Percentiles rank a stretch among this genome's conserved stretches.
Conservation (phyloP, 2,888 invertebrate genomes). For the Tyria jacobaeae region DNA sequence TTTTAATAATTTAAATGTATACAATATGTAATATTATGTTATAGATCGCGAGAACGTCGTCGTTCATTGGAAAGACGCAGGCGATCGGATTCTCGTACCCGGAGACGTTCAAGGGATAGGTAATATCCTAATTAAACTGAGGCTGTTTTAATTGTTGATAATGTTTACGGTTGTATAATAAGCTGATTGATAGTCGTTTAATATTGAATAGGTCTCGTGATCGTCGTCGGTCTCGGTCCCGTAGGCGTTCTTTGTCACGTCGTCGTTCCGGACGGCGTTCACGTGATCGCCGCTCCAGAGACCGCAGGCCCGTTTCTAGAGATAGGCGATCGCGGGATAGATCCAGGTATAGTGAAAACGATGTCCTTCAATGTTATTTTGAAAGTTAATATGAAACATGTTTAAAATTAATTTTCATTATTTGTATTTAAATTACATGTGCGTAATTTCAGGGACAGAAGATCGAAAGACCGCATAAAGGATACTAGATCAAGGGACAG, state of each 20-base stretch:
- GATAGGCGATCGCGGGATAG: slow-evolving; percentile 74
- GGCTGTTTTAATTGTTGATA: background rate
- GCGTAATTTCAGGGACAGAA: slow-evolving; percentile 70
- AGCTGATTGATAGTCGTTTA: slow-evolving; percentile 8
- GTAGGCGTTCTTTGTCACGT: slow-evolving; percentile 74
- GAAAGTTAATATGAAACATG: background rate
- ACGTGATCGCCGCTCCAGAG: slow-evolving; percentile 75
- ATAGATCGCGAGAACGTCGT: slow-evolving; percentile 83
- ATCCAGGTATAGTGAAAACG: slow-evolving; percentile 63
- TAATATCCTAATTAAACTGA: slow-evolving; percentile 50
- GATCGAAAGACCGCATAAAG: slow-evolving; percentile 77
- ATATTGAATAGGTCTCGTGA: slow-evolving; percentile 67
- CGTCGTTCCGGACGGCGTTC: slow-evolving; percentile 75
- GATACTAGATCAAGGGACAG: slow-evolving; percentile 78
- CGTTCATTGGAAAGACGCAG: slow-evolving; percentile 82
- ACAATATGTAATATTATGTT: background rate
- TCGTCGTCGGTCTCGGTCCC: slow-evolving; percentile 77
- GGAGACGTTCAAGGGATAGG: slow-evolving; percentile 83
- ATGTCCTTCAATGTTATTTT: background rate
- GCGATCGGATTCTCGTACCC: slow-evolving; percentile 80
- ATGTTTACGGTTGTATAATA: background rate
- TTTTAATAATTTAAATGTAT: background rate
- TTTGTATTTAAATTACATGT: background rate
- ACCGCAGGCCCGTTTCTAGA: slow-evolving; percentile 64
- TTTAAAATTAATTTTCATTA: background rate